Percentiles rank a stretch among this genome's conserved stretches.
phyloP scores from a whole-genome alignment of 2,888 invertebrate species.

The Ornithoptera alexandrae region DNA sequence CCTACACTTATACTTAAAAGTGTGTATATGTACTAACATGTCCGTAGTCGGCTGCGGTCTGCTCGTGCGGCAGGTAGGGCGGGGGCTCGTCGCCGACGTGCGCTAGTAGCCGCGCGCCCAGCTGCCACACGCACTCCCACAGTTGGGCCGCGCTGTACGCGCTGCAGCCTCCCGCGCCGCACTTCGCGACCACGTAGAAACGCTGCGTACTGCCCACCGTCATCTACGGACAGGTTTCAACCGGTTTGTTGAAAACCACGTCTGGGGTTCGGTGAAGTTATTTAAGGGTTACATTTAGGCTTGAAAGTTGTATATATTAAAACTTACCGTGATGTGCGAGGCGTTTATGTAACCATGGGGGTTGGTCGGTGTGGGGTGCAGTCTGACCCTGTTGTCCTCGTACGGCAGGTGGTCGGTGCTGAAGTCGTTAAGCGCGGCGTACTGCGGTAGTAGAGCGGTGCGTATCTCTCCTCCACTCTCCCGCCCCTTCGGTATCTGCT shows the following conservation, averaged over 20 bases:
- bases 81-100: slow-evolving; percentile 82
- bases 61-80: slow-evolving; percentile 77
- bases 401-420: slow-evolving; percentile 91
- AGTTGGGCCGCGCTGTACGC: slow-evolving; percentile 74
- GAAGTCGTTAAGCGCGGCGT: slow-evolving; percentile 75
- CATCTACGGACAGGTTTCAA: slow-evolving; percentile 74
- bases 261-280: no score
- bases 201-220: slow-evolving; percentile 90
- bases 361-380: slow-evolving; percentile 91
- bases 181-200: slow-evolving; percentile 84
- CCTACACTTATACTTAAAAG: no score
- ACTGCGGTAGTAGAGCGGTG: slow-evolving; percentile 87
- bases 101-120: slow-evolving; percentile 89
- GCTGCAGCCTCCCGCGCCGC: slow-evolving; percentile 34
- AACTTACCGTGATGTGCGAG: slow-evolving; percentile 89
- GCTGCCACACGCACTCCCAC: slow-evolving; percentile 96
- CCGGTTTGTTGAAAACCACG: no score
- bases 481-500: slow-evolving; percentile 88
- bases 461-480: slow-evolving; percentile 81
- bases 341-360: slow-evolving; percentile 95
- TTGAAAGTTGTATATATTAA: no score
- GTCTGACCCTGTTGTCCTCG: slow-evolving; percentile 91
- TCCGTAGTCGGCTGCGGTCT: slow-evolving; percentile 76
- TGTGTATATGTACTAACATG: slow-evolving; percentile 66
- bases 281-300: no score